These are phyloP conservation scores for Lasiurus borealis DNA, from an alignment of 2,113 vertebrate genomes.

Conservation along the genomic window DNA sequence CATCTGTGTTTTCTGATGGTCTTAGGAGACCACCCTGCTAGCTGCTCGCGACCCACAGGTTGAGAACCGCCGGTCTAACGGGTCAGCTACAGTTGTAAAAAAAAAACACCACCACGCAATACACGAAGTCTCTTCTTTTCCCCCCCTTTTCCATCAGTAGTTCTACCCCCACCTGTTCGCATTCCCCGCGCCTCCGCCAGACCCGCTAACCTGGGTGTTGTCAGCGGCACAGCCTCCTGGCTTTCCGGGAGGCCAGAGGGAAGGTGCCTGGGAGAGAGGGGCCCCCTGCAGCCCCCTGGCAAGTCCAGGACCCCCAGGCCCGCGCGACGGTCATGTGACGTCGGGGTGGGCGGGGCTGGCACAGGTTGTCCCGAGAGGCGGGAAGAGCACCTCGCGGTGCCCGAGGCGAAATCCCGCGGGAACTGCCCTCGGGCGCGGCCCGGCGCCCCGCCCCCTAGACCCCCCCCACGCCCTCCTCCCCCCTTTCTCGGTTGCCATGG, in stretches of 20 bases:
- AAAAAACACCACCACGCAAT: not conserved
- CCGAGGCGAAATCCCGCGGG: not conserved
- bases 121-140: not conserved
- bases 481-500: constrained; percentile 47
- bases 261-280: not conserved
- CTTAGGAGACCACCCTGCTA: no score
- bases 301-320: not conserved
- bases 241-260: not conserved
- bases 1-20: no score
- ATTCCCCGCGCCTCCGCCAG: not conserved
- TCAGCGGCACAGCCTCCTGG: not conserved
- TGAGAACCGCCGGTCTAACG: no score
- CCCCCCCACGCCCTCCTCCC: no score
- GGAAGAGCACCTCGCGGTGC: rapidly evolving
- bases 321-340: rapidly evolving
- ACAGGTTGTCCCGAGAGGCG: rapidly evolving
- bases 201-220: not conserved
- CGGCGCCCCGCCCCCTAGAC: no score
- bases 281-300: not conserved
- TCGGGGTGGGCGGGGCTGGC: rapidly evolving
- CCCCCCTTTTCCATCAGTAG: not conserved
- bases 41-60: no score
- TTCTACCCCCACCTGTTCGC: not conserved
- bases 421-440: rapidly evolving
- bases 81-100: not conserved